These are phyloP conservation scores for Semnornis frantzii DNA, from an alignment of 2,113 vertebrate genomes.

Conservation along the genomic window DNA sequence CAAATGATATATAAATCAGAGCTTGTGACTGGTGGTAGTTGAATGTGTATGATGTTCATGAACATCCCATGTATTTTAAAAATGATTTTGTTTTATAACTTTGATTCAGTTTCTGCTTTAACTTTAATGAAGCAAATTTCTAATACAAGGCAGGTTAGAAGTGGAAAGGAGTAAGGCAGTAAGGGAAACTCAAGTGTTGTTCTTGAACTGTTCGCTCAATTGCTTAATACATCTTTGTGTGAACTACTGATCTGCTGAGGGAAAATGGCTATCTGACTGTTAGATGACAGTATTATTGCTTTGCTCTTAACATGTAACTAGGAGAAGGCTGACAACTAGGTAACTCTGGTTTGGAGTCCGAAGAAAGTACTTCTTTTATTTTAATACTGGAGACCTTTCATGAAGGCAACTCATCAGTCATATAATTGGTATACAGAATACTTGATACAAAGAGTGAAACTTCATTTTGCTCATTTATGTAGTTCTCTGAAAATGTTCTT, in stretches of 20 bases:
- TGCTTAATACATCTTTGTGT: accelerated
- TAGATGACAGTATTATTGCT: neutral
- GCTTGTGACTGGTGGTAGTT: neutral
- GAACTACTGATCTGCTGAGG: neutral
- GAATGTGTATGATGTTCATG: neutral
- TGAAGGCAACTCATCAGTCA: neutral
- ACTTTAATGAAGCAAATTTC: neutral
- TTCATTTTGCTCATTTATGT: neutral
- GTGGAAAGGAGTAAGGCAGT: neutral
- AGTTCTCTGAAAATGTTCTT: neutral
- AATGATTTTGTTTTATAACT: neutral
- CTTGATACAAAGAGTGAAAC: neutral
- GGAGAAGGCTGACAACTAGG: neutral
- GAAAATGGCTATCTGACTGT: neutral
- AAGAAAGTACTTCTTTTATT: neutral
- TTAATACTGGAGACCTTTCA: neutral
- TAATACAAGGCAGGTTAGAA: neutral
- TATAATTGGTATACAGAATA: neutral
- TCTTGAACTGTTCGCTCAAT: neutral
- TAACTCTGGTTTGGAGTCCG: neutral
- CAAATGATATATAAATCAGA: neutral
- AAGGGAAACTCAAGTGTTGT: neutral
- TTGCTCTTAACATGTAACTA: neutral
- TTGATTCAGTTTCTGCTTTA: neutral
- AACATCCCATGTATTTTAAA: neutral